phyloP scores from a whole-genome alignment of 2,888 invertebrate genomes.

The Taenaris catops region DNA sequence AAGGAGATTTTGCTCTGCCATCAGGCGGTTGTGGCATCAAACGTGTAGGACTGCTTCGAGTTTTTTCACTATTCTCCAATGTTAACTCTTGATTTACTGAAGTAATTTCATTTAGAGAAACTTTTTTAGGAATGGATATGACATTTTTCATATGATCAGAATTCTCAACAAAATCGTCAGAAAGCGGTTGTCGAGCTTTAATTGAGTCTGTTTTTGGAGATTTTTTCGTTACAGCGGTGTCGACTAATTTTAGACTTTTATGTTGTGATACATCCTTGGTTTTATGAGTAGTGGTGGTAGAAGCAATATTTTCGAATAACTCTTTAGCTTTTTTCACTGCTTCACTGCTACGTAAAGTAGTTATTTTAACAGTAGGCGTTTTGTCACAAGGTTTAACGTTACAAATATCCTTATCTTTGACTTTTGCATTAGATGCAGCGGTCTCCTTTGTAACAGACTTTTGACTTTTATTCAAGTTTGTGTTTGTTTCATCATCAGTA shows the following conservation, averaged over 20 bases:
- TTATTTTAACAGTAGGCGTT: slow-evolving; percentile 50
- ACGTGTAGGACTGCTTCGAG: slow-evolving; percentile 39
- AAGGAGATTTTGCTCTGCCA: slow-evolving; percentile 28
- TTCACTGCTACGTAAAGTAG: slow-evolving; percentile 78
- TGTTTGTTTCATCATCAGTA: not conserved
- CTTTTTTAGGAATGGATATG: slow-evolving; percentile 21
- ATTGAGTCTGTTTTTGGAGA: slow-evolving; percentile 44
- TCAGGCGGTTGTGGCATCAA: slow-evolving; percentile 42
- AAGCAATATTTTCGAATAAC: slow-evolving; percentile 83
- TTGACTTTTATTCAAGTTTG: too few relatives aligned
- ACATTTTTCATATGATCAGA: slow-evolving; percentile 38
- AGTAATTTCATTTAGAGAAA: slow-evolving; percentile 30
- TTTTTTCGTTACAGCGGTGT: slow-evolving; percentile 67
- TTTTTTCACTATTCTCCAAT: slow-evolving; percentile 32
- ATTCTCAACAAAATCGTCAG: slow-evolving; percentile 39
- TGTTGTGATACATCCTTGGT: slow-evolving; percentile 36
- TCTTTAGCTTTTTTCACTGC: slow-evolving; percentile 86
- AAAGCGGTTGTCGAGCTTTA: slow-evolving; percentile 38
- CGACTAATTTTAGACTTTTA: slow-evolving; percentile 63
- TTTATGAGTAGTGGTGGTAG: slow-evolving; percentile 47
- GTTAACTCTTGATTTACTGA: slow-evolving; percentile 27
- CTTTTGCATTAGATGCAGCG: not conserved
- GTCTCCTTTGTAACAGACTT: too few relatives aligned
- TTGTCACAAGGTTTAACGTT: slow-evolving; percentile 41
- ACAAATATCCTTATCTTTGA: slow-evolving; percentile 36